Evolutionary conservation across 2,888 invertebrate genomes (phyloP).

Genomic region (Celastrina argiolus): DNA sequence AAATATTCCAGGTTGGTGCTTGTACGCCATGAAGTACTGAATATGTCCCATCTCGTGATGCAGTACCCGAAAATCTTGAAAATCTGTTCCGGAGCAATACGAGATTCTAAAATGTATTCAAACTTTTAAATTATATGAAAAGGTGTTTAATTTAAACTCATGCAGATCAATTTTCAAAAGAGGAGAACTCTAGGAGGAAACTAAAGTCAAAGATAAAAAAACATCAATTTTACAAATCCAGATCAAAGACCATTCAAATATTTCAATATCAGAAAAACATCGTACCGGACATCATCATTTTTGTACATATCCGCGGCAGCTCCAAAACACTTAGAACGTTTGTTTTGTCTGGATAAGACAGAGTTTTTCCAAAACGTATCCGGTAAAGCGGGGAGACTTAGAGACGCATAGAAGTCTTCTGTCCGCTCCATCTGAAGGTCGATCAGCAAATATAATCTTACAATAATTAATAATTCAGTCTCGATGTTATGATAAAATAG

Average conservation of each 20-base stretch:
- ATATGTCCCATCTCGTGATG: slow-evolving; percentile 88
- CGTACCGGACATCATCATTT: slow-evolving; percentile 81
- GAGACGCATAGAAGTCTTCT: slow-evolving; percentile 82
- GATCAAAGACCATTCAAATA: no score
- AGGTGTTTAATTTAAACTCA: no score
- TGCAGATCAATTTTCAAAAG: no score
- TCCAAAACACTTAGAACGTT: slow-evolving; percentile 80
- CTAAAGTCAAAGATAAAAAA: no score
- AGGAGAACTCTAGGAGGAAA: no score
- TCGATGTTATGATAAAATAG: no score
- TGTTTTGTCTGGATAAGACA: slow-evolving; percentile 52
- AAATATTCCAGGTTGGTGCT: slow-evolving; percentile 79
- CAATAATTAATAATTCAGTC: no score
- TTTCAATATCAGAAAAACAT: no score
- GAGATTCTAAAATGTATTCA: slow-evolving; percentile 76
- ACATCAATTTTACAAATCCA: no score
- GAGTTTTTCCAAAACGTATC: slow-evolving; percentile 80
- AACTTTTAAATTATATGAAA: no score
- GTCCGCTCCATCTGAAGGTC: slow-evolving; percentile 77
- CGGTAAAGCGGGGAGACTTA: slow-evolving; percentile 80
- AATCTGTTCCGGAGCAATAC: slow-evolving; percentile 78
- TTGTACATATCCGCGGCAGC: slow-evolving; percentile 85
- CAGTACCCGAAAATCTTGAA: slow-evolving; percentile 81
- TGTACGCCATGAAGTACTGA: slow-evolving; percentile 84
- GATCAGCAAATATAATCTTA: no score